These are phyloP conservation scores for Promerops cafer DNA, from an alignment of 2,113 vertebrate genomes.

Conservation along the genomic window DNA sequence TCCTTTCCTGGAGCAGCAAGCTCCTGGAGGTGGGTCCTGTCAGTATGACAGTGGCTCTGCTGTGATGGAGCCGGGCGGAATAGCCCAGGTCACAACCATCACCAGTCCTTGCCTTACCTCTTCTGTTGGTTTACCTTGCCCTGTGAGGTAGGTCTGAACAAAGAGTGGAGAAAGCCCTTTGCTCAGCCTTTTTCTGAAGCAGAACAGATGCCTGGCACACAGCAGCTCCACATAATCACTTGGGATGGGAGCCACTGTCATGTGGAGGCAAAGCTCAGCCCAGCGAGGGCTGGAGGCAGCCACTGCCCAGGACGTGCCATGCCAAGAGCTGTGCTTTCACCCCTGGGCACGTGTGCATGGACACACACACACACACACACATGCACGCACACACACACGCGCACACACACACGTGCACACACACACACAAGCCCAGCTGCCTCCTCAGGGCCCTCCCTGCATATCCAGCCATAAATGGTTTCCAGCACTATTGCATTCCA, in stretches of 20 bases:
- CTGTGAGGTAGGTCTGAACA: background rate
- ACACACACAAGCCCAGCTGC: background rate
- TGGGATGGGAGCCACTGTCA: background rate
- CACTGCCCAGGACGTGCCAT: background rate
- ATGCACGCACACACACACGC: rapidly evolving
- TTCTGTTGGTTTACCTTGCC: background rate
- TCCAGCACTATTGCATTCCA: background rate
- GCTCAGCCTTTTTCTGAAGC: background rate
- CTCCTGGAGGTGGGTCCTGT: background rate
- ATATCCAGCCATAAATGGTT: background rate
- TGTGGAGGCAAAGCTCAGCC: background rate
- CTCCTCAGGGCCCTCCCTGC: background rate
- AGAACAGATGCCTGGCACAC: background rate
- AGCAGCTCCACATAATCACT: background rate
- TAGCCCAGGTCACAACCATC: background rate
- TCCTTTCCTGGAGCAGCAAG: background rate
- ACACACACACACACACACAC: too few species aligned
- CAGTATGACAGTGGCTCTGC: background rate
- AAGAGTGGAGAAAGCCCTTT: background rate
- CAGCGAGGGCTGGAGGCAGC: background rate
- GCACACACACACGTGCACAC: too few species aligned
- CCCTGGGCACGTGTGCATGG: background rate
- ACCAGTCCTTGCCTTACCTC: background rate
- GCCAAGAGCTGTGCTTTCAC: background rate
- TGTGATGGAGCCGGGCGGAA: background rate